phyloP scores from a whole-genome alignment of 2,888 invertebrate species.

The Mimachlamys varia region DNA sequence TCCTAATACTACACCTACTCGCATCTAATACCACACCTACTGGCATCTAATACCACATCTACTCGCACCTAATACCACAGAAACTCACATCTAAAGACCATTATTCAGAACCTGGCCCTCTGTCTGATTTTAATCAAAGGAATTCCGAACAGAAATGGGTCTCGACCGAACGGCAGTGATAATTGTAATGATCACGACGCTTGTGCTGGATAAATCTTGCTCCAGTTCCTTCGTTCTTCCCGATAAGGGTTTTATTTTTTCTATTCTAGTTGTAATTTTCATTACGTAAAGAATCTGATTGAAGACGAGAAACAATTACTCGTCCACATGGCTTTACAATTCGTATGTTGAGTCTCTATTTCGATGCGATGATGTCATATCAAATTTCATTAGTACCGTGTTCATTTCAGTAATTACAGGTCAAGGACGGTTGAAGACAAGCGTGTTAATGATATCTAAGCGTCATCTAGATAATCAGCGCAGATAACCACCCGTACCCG shows the following conservation, averaged over 20 bases:
- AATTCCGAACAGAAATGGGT: not conserved
- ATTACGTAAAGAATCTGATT: not conserved
- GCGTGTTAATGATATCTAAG: conserved; percentile 13
- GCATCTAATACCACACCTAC: too few species aligned
- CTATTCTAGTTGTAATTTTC: not conserved
- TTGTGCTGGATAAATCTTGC: not conserved
- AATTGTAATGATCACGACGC: not conserved
- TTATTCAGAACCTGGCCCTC: too few species aligned
- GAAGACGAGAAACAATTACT: not conserved
- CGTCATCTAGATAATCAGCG: not conserved
- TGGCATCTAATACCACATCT: too few species aligned
- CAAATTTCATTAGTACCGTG: not conserved
- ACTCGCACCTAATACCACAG: too few species aligned
- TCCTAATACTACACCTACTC: too few species aligned
- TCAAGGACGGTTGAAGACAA: conserved; percentile 5
- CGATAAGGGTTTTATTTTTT: not conserved
- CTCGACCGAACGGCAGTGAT: not conserved
- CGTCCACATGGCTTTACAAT: not conserved
- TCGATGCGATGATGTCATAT: not conserved
- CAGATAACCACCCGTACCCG: not conserved
- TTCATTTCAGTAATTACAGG: not conserved
- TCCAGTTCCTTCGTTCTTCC: not conserved
- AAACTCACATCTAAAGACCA: too few species aligned
- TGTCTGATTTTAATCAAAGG: not conserved
- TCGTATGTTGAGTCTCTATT: not conserved